Base-by-base conservation (phyloP, 1,140 invertebrate genomes). In the Oryzaephilus surinamensis region DNA sequence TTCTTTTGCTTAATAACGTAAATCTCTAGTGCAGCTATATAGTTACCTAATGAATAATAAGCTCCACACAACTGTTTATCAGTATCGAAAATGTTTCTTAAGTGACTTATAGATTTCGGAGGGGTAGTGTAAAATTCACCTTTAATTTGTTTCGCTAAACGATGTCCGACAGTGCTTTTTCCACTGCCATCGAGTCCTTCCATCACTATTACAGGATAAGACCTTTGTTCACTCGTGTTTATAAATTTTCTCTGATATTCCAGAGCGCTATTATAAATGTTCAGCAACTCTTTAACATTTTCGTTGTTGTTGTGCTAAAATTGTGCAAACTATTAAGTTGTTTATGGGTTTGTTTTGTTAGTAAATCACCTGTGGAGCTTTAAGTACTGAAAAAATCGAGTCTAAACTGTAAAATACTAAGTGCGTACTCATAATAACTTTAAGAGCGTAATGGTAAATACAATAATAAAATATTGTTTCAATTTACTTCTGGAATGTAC, bases 31-130 rank as follows among this genome's bases (percentile, higher is more conserved):
- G 48, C 57, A 13, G 59, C 57, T 28, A 61, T 52, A 41, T 61
- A 61, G 41, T 61, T 61, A 8, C 59, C 55, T 17, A 60, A 41
- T n/a, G 55, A 50, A 41, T 61, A 61, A 43, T 51, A 61, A 6
- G 55, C 51, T 5, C 44, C 34, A 17, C 47, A 23, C 27, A 59
- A 38, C 23, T 15, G 8, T 18, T 13, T n/a, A 33, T 57, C 33
- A 30, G 43, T 23, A 38, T 60, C 55, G 48, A 58, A 58, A 19
- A 50, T 36, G 16, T 40, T 21, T 30, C 56, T 31, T 17, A 58
- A 32, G 35, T 37, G 24, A 12, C 24, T 43, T 6, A 52, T 43
- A 11, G 44, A 51, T 29, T 45, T 34, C 4, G 56, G 54, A 7
- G 59, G 59, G 6, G 59, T 60, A 26, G 41, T 28, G 33, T 46